Conservation (phyloP, 30 jellyfish, hydroid and myxozoan species). For the Hydra vulgaris region DNA sequence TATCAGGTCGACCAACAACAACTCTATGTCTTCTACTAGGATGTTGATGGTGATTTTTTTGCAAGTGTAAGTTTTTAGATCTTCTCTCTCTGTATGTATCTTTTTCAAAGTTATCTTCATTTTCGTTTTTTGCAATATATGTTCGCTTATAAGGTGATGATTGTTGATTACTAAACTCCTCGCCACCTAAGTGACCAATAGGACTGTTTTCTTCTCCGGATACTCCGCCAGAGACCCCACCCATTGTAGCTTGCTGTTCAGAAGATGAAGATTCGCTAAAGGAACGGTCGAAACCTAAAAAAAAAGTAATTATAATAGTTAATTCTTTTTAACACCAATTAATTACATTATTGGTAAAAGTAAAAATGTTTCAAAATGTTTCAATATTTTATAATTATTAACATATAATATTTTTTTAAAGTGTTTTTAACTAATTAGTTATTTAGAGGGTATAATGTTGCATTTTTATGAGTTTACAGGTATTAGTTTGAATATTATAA, state of each 20-base stretch:
- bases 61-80: constrained; percentile 68
- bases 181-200: constrained; percentile 13
- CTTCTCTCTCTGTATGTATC: neutral
- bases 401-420: too few relatives aligned
- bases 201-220: constrained; percentile 19
- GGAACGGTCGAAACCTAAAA: neutral
- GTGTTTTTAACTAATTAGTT: too few relatives aligned
- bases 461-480: too few relatives aligned
- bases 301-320: too few relatives aligned
- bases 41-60: constrained; percentile 41
- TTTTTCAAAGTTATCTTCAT: neutral
- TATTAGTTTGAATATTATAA: too few relatives aligned
- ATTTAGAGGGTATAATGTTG: too few relatives aligned
- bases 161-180: neutral
- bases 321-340: too few relatives aligned
- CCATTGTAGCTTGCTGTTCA: neutral
- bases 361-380: too few relatives aligned
- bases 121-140: neutral
- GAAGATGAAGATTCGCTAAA: neutral
- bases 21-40: constrained; percentile 75
- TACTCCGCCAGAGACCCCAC: neutral
- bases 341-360: too few relatives aligned
- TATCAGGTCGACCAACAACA: constrained; percentile 89
- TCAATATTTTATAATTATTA: too few relatives aligned
- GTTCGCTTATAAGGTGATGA: neutral